Conservation (phyloP, 2,113 vertebrate genomes). For the Dolichallabes microphthalmus region DNA sequence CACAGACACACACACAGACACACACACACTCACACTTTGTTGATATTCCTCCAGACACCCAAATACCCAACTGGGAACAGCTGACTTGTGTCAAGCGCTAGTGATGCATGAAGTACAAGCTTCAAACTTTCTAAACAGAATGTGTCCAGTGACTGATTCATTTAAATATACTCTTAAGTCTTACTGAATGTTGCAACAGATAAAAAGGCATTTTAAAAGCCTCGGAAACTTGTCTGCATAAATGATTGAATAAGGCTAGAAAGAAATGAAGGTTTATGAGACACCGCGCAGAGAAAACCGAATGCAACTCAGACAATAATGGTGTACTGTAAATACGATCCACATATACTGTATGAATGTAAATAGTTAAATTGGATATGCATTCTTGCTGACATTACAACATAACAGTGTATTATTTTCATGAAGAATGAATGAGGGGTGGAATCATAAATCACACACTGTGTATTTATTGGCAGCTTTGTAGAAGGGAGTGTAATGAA, state of each 20-base stretch:
- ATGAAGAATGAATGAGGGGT: not conserved
- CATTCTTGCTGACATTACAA: not conserved
- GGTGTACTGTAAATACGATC: not conserved
- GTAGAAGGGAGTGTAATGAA: slow-evolving; percentile 1
- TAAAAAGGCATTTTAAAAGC: slow-evolving; percentile 52
- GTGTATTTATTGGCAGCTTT: slow-evolving; percentile 32
- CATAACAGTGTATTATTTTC: not conserved
- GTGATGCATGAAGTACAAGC: slow-evolving; percentile 47
- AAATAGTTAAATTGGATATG: not conserved
- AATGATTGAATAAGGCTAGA: not conserved
- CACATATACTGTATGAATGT: not conserved
- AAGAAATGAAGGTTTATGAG: not conserved
- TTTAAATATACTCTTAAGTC: slow-evolving; percentile 60
- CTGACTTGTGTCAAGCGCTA: slow-evolving; percentile 49
- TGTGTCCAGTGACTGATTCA: slow-evolving; percentile 58
- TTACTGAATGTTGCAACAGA: slow-evolving; percentile 55
- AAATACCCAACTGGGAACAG: slow-evolving; percentile 56
- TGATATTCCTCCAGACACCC: slow-evolving; percentile 60
- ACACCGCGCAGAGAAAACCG: not conserved
- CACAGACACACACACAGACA: slow-evolving; percentile 23
- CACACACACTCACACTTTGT: slow-evolving; percentile 54
- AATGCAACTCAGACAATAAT: not conserved
- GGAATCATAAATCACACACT: slow-evolving; percentile 15
- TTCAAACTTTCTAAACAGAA: slow-evolving; percentile 30
- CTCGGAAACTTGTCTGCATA: not conserved